Percentiles rank a stretch among this genome's conserved stretches.
These are phyloP conservation scores for Tetragnatha montana DNA, from an alignment of 2,888 invertebrate species.

Conservation along the genomic window DNA sequence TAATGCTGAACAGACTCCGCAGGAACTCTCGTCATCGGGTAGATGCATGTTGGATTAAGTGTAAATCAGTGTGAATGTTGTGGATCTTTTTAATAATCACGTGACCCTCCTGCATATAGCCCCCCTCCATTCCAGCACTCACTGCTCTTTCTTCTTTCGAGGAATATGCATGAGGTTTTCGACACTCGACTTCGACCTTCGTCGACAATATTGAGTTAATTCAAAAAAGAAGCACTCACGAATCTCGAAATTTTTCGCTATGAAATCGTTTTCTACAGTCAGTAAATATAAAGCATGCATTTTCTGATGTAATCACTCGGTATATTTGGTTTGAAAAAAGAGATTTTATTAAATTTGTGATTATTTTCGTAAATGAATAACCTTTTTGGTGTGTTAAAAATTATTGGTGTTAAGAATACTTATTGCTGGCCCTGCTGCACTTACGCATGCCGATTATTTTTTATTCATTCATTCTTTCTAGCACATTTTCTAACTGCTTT, in stretches of 20 bases:
- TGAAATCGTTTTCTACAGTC: not conserved
- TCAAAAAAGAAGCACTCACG: no score
- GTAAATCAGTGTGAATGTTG: constrained; percentile 59
- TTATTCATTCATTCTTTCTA: not conserved
- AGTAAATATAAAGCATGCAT: not conserved
- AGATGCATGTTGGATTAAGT: constrained; percentile 67
- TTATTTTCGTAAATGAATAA: no score
- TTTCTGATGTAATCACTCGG: no score
- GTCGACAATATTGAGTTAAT: no score
- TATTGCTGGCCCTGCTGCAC: not conserved
- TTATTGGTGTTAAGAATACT: no score
- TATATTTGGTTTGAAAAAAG: no score
- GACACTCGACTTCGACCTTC: not conserved
- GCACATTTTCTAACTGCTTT: not conserved
- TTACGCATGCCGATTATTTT: not conserved
- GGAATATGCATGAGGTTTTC: constrained; percentile 34
- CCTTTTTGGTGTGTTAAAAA: no score
- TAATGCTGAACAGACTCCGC: not conserved
- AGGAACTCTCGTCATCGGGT: constrained; percentile 44
- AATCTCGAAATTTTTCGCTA: not conserved
- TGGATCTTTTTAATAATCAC: constrained; percentile 22
- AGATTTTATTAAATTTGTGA: no score
- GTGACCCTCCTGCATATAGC: constrained; percentile 47
- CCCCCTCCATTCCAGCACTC: constrained; percentile 51
- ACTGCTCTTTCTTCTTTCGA: not conserved